Evolutionary conservation across 1,140 invertebrate species (phyloP).

Genomic region (Anastatus disparis): DNA sequence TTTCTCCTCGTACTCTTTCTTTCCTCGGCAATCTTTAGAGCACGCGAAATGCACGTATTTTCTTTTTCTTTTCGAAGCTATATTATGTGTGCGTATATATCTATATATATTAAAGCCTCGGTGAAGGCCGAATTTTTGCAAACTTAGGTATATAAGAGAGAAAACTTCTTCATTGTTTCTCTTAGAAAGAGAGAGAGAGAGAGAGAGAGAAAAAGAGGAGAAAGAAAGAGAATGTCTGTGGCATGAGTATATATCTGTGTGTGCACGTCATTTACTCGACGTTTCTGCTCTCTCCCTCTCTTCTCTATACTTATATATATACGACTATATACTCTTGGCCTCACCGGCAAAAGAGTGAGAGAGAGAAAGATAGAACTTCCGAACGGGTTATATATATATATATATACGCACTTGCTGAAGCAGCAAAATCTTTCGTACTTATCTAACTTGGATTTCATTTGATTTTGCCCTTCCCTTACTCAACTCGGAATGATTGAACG

Average conservation of each 20-base stretch:
- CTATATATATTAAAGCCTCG: no score
- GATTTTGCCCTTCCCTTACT: no score
- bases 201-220: no score
- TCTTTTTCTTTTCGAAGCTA: background rate
- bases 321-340: no score
- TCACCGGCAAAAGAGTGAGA: no score
- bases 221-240: no score
- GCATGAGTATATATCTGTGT: slow-evolving; percentile 7
- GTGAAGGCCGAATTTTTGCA: slow-evolving; percentile 37
- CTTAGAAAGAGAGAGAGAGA: no score
- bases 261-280: slow-evolving; percentile 27
- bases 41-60: no score
- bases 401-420: slow-evolving; percentile 29
- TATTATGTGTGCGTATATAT: no score
- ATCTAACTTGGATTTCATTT: slow-evolving; percentile 35
- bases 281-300: slow-evolving; percentile 3
- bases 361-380: no score
- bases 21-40: no score
- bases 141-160: no score
- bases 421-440: slow-evolving; percentile 34
- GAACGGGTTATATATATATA: slow-evolving; percentile 28
- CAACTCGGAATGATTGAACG: slow-evolving; percentile 16
- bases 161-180: slow-evolving; percentile 30
- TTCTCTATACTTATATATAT: background rate
- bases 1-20: slow-evolving; percentile 5